Percentiles rank a stretch among this genome's conserved stretches.
phyloP scores from a whole-genome alignment of 53 echinoderm and acorn worm species.

The Luidia sarsii region DNA sequence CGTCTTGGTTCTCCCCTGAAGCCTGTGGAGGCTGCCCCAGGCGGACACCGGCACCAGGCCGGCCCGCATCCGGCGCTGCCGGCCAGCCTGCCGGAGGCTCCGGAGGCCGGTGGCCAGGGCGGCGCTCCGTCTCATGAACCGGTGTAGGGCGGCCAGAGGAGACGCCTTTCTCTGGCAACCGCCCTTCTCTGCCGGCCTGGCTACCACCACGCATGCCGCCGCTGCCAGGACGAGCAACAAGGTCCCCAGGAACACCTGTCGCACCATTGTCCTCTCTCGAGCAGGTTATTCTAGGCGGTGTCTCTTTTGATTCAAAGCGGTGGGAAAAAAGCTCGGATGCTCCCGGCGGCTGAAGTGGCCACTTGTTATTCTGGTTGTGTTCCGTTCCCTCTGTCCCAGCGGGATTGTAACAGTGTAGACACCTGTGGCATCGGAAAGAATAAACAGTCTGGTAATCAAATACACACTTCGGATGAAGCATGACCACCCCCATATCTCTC shows the following conservation, averaged over 20 bases:
- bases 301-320: too few relatives aligned
- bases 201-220: not conserved
- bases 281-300: not conserved
- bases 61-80: slow-evolving; percentile 10
- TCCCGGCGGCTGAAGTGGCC: too few relatives aligned
- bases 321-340: too few relatives aligned
- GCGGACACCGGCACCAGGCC: slow-evolving; percentile 2
- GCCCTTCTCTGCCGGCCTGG: too few relatives aligned
- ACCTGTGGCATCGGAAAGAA: too few relatives aligned
- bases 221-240: not conserved
- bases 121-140: slow-evolving; percentile 14
- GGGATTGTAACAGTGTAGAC: too few relatives aligned
- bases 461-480: too few relatives aligned
- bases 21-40: slow-evolving; percentile 36
- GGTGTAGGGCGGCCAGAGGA: not conserved
- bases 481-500: too few relatives aligned
- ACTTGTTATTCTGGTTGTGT: too few relatives aligned
- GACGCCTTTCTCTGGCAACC: not conserved
- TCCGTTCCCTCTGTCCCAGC: too few relatives aligned
- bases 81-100: slow-evolving; percentile 2
- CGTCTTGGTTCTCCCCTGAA: slow-evolving; percentile 25
- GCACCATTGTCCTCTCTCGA: not conserved
- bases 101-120: slow-evolving; percentile 32
- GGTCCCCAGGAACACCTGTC: not conserved
- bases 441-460: too few relatives aligned